Percentiles rank a stretch among this genome's conserved stretches.
Conservation (phyloP, 92 coral and sea anemone genomes). For the Epizoanthus stellaris region DNA sequence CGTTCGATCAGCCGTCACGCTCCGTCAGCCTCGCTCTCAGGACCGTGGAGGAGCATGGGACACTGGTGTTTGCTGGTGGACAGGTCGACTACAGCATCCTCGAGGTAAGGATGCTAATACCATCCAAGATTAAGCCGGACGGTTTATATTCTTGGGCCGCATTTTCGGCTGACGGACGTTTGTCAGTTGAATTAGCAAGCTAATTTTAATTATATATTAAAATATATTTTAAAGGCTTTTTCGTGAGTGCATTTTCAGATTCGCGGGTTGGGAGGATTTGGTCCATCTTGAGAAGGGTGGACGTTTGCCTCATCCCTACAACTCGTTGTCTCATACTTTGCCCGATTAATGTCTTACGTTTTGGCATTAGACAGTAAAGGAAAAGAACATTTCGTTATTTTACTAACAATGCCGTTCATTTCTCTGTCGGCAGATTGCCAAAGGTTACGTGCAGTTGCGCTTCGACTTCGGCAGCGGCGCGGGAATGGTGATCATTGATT, state of each 20-base stretch:
- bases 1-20: conserved; percentile 85
- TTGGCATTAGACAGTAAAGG: neutral
- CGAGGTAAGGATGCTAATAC: conserved; percentile 68
- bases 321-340: neutral
- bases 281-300: too few species aligned
- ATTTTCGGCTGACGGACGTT: too few species aligned
- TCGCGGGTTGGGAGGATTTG: too few species aligned
- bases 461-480: conserved; percentile 98
- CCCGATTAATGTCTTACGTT: neutral
- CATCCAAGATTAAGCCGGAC: too few species aligned
- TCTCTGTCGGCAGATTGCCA: conserved; percentile 69
- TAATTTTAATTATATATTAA: too few species aligned
- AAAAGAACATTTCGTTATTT: too few species aligned
- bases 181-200: too few species aligned
- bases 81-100: conserved; percentile 90
- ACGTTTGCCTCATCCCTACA: neutral
- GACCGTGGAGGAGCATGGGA: conserved; percentile 91
- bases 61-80: conserved; percentile 94
- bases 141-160: too few species aligned
- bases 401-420: neutral
- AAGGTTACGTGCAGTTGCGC: conserved; percentile 91
- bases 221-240: too few species aligned
- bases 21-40: conserved; percentile 92
- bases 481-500: conserved; percentile 88
- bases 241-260: too few species aligned